A percentile compares a stretch with the other conserved stretches of the same genome.
Conservation (phyloP, 2,797 vertebrate species). For the Spatula versicolor region DNA sequence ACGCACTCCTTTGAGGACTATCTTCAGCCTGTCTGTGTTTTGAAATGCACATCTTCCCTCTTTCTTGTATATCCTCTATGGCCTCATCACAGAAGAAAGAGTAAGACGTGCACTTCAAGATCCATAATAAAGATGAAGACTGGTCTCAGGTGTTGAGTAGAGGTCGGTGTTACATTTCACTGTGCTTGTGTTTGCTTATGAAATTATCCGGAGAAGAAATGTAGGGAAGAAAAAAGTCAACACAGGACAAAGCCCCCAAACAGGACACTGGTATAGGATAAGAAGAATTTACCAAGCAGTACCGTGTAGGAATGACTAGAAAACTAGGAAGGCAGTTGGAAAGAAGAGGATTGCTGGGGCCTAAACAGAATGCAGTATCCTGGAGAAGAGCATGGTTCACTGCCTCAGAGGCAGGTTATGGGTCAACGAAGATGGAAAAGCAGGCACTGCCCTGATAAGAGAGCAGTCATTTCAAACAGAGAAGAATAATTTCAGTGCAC, state of each 20-base stretch:
- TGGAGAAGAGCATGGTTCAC: not conserved
- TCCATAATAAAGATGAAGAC: not conserved
- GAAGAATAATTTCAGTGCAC: not conserved
- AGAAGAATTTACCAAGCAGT: not conserved
- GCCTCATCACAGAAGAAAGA: not conserved
- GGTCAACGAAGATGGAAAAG: not conserved
- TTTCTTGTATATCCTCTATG: not conserved
- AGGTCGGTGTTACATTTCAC: not conserved
- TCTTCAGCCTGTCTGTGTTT: not conserved
- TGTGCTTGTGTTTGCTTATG: not conserved
- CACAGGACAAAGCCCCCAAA: not conserved
- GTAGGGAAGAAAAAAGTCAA: not conserved
- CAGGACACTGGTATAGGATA: not conserved
- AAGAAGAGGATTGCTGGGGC: not conserved
- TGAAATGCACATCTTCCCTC: conserved; percentile 8
- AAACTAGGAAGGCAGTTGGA: not conserved
- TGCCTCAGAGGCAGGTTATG: not conserved
- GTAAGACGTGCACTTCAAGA: not conserved
- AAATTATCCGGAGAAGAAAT: not conserved
- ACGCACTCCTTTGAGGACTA: not conserved
- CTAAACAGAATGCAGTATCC: not conserved
- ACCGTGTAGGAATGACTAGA: not conserved
- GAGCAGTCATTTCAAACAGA: not conserved
- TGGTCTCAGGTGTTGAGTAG: not conserved
- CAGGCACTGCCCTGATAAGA: not conserved